Base-by-base conservation (phyloP, 2,797 vertebrate genomes). In the Channallabes apus region DNA sequence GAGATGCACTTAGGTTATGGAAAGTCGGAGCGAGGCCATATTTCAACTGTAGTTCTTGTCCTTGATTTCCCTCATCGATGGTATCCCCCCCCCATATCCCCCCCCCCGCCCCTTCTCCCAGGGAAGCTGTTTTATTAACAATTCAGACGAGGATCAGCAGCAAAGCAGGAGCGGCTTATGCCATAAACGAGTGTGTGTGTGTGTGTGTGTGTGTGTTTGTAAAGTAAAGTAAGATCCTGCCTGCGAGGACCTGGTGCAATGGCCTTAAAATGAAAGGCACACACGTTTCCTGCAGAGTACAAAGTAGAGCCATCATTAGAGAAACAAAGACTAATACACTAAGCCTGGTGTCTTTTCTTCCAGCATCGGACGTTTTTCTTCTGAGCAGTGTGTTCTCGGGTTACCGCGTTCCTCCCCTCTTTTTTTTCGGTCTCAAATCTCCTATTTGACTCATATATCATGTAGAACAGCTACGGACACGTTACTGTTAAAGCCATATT, bases 131-230 rank as follows among this genome's bases (percentile, higher is more conserved):
- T 95, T 96, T 95, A 95, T 97, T 96, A 96, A 94, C 95, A 95
- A 98, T 99, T 98, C 97, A 99, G 97, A 98, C 97, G 97, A 97
- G 98, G 97, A 99, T 99, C 90, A 93, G 93, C 96, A 95, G 95
- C 96, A 96, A 94, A 91, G 92, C 94, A 96, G 96, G 95, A 96
- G n/a, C 15, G n/a, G 94, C 96, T 97, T 96, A 97, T 96, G 96
- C 91, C 93, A 94, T 95, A 96, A 96, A 96, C 97, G 41, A 46
- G 97, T 97, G 96, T 96, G 95, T 97, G 96, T 96, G 95, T 80
- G 94, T 95, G 96, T 96, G 96, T 97, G 96, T 96, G 95, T 80
- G 94, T 95, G 96, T 96, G 96, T 98, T 97, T 98, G 96, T 96
- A 94, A 93, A 90, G 95, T 96, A 54, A 54, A 54, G 96, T 97